A percentile compares a stretch with the other conserved stretches of the same genome.
Evolutionary conservation across 2,113 vertebrate genomes (phyloP).

Genomic region (Mustela lutreola): DNA sequence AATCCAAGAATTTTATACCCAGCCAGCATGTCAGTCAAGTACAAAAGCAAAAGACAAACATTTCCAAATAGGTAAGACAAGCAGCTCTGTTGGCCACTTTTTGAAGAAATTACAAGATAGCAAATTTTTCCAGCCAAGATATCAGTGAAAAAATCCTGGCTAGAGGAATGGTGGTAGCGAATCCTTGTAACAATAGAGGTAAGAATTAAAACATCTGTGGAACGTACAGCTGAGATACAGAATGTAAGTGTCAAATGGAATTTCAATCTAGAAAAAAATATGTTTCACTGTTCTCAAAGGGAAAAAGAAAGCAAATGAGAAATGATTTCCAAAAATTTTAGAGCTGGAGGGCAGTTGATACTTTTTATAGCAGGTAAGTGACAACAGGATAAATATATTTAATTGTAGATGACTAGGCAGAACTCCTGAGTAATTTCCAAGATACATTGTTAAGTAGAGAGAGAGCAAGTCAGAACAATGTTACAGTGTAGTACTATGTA

Average conservation of each 20-base stretch:
- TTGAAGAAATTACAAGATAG: neutral
- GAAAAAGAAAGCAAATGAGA: neutral
- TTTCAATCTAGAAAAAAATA: neutral
- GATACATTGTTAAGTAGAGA: neutral
- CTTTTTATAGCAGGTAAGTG: slow-evolving; percentile 9
- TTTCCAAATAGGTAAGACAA: neutral
- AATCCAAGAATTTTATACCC: slow-evolving; percentile 4
- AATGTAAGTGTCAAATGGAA: neutral
- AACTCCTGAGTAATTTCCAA: neutral
- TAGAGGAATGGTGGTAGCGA: neutral
- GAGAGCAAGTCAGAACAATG: slow-evolving; percentile 10
- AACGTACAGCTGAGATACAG: neutral
- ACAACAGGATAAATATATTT: neutral
- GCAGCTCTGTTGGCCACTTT: neutral
- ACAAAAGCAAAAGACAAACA: neutral
- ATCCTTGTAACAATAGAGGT: neutral
- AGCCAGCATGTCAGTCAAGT: neutral
- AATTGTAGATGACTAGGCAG: neutral
- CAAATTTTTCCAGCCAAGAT: neutral
- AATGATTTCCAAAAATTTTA: slow-evolving; percentile 48
- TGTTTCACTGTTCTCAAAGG: neutral
- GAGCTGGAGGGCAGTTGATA: neutral
- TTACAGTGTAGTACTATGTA: neutral
- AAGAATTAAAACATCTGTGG: neutral
- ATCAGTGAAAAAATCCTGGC: neutral